Base-by-base conservation (phyloP, 2,888 invertebrate genomes). In the Apamea sordens region DNA sequence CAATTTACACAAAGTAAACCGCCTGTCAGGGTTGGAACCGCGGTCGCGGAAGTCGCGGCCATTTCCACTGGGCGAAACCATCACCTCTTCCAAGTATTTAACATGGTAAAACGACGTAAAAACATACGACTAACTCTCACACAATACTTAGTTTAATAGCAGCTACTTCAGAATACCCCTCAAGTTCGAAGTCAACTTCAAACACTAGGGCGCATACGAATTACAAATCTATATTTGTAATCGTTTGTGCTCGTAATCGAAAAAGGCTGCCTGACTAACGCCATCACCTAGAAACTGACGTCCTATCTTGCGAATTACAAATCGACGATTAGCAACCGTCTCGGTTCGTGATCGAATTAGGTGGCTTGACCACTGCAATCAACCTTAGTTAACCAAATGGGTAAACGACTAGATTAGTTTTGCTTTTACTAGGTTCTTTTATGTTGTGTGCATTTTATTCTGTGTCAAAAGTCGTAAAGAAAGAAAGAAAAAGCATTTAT, bases 301-400 rank as follows among this genome's bases (percentile, higher is more conserved):
- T 36, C 21, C 4, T 24, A 18, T 65, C 32, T 15, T 76, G 7
- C 13, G 15, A 67, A 44, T 44, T 13, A 28, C 28, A 18, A 75
- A 75, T 64, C 53, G 50, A 41, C 32, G n/a, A 32, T 64, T 36
- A 47, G 44, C 44, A 65, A 44, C 5, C 21, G 77, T 67, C 32
- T n/a, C 65, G 67, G 53, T 77, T 24, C 67, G 8, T 36, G 11
- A 65, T 65, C 47, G 47, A 32, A 32, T 77, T 53, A 64, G n/a
- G 11, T 18, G 36, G 21, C 47, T 36, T 47, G 21, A 63, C 44
- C 44, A 76, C 11, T 47, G 28, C 41, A 76, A 77, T 76, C 36
- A 41, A 11, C 6, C 47, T 41, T 50, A 74, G 36, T 44, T 21
- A 15, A 41, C 28, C 41, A 7, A 71, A 28, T 56, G 21, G 8